Base-by-base conservation (phyloP, 2,797 vertebrate species). In the Furcifer pardalis region DNA sequence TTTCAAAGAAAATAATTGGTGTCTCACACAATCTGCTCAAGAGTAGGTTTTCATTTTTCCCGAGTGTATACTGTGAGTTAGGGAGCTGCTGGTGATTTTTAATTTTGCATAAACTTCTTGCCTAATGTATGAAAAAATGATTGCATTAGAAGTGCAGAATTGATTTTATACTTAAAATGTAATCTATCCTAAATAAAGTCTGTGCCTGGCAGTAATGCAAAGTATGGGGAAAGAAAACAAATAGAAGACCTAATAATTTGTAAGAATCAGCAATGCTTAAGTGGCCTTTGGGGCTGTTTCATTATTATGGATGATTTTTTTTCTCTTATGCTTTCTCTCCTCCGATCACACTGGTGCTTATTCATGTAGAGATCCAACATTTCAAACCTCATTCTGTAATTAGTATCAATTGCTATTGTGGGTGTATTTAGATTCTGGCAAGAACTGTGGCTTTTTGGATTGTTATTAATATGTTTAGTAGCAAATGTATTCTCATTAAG, bases 111-210 rank as follows among this genome's bases (percentile, higher is more conserved):
- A 89, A 79, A 85, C 87, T 85, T 89, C 91, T 46, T 83, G 89
- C 77, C 86, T 59, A 85, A 86, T 6, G 0, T 87, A 77, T 89
- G 82, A 74, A 85, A 89, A 92, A 88, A n/a, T 88, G 88, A 92
- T 92, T 88, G 32, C 80, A 83, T 92, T 92, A 83, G 86, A 86
- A 89, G 69, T 40, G 62, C 83, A 63, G n/a, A n/a, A 81, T 88
- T 78, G 87, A 88, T 90, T 91, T 89, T 83, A 87, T 72, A 49
- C n/a, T n/a, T n/a, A n/a, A n/a, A n/a, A n/a, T n/a, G n/a, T n/a
- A n/a, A n/a, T n/a, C n/a, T n/a, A n/a, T n/a, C n/a, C n/a, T n/a
- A n/a, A n/a, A n/a, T n/a, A n/a, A n/a, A n/a, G n/a, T n/a, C n/a
- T n/a, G n/a, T n/a, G n/a, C n/a, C n/a, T n/a, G n/a, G n/a, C n/a